Evolutionary conservation across 2,113 vertebrate genomes (phyloP), one percentile per base, ranked within the genome.

Genomic region (Chunga burmeisteri): DNA sequence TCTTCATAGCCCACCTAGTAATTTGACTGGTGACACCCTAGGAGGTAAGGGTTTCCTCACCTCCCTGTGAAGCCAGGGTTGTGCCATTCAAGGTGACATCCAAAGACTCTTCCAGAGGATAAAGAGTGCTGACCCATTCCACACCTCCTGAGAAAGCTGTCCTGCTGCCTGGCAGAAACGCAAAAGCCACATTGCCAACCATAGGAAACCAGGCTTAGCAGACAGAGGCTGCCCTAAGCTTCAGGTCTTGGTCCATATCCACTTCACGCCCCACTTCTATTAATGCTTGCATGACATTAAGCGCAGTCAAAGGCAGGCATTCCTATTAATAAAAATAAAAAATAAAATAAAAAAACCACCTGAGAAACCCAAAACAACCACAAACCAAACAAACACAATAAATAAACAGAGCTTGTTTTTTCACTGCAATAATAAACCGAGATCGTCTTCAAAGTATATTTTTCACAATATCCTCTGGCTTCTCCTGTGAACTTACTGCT

Each of bases 201-300:
- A 42, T 0, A 0, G 8, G 6, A 74, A n/a, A 49, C 10, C 21
- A 34, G 34, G n/a, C 12, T 88, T 55, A 47, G 13, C 1, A 2
- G n/a, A 62, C 2, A 63, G 32, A 71, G 34, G 27, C 30, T 63
- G 5, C 19, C 7, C 13, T 50, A 71, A 75, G 5, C 25, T 68
- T 79, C 16, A 63, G 11, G 17, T 58, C 53, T 81, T 47, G 18
- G 3, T 65, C 46, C 7, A 13, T 61, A 42, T 86, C 36, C 4
- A 23, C 59, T 80, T 77, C 63, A 88, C 0, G 0, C 6, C 14
- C 25, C 20, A 25, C 25, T 81, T 83, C 34, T 65, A 2, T 65
- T 53, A 74, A 82, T 79, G 18, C 18, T 66, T 59, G 12, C 7
- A 46, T 36, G 21, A 72, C 7, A 42, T 25, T 32, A 71, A 85